Conservation (phyloP, 2,113 vertebrate species). For the Phalacrocorax aristotelis region DNA sequence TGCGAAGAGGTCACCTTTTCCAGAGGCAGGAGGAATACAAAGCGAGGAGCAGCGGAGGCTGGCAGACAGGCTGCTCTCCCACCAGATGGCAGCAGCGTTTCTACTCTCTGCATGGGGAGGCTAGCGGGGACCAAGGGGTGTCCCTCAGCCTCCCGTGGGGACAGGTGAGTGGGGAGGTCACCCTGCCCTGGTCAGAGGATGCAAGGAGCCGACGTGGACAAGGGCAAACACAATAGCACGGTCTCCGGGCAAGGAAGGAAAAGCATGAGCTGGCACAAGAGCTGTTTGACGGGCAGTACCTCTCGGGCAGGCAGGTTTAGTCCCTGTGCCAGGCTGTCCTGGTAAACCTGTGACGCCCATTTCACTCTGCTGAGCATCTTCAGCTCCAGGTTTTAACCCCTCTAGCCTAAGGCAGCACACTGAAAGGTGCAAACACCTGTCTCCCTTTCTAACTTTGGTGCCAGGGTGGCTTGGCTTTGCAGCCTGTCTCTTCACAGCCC, state of each 20-base stretch:
- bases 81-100: constrained; percentile 65
- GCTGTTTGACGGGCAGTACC: not conserved
- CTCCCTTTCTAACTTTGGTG: not conserved
- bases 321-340: not conserved
- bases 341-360: not conserved
- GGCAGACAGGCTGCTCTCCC: not conserved
- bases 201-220: fast-evolving
- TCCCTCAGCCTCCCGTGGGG: not conserved
- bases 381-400: not conserved
- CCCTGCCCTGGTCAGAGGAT: not conserved
- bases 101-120: not conserved
- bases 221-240: not conserved
- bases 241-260: not conserved
- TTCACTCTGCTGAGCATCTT: not conserved
- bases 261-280: not conserved
- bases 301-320: not conserved
- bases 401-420: not conserved
- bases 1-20: not conserved
- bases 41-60: not conserved
- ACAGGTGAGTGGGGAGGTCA: not conserved
- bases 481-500: not conserved
- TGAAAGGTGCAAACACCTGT: not conserved
- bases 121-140: not conserved
- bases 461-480: not conserved
- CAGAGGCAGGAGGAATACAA: fast-evolving